Evolutionary conservation across 2,797 vertebrate species (phyloP).

Genomic region (Artibeus jamaicensis): DNA sequence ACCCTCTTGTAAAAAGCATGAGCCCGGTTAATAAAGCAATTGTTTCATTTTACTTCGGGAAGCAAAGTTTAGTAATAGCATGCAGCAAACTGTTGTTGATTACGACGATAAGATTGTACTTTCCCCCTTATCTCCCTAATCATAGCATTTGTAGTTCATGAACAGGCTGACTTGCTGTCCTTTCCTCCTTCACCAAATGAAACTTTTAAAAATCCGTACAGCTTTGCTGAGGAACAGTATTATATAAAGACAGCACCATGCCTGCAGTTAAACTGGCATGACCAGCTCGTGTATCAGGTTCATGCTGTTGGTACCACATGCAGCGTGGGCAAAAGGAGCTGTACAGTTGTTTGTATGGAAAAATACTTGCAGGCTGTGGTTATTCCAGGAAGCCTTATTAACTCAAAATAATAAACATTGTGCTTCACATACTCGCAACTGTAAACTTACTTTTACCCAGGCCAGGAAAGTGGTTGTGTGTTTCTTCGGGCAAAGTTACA

Average conservation of each 20-base stretch:
- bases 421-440: not conserved
- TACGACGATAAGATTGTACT: not conserved
- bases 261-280: not conserved
- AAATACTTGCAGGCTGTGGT: not conserved
- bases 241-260: not conserved
- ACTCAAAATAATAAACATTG: not conserved
- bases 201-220: not conserved
- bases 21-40: not conserved
- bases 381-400: not conserved
- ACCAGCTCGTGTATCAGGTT: not conserved
- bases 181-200: not conserved
- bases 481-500: conserved; percentile 39
- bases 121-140: not conserved
- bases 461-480: not conserved
- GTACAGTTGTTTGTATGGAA: not conserved
- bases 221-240: not conserved
- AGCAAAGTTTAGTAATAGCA: not conserved
- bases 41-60: not conserved
- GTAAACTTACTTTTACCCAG: not conserved
- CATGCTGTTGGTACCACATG: not conserved
- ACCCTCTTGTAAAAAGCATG: not conserved
- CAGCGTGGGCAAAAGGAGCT: not conserved
- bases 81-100: not conserved
- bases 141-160: not conserved
- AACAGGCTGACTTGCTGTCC: not conserved